A percentile compares a stretch with the other conserved stretches of the same genome.
phyloP scores from a whole-genome alignment of 2,888 invertebrate genomes.

The Hyposoter didymator region DNA sequence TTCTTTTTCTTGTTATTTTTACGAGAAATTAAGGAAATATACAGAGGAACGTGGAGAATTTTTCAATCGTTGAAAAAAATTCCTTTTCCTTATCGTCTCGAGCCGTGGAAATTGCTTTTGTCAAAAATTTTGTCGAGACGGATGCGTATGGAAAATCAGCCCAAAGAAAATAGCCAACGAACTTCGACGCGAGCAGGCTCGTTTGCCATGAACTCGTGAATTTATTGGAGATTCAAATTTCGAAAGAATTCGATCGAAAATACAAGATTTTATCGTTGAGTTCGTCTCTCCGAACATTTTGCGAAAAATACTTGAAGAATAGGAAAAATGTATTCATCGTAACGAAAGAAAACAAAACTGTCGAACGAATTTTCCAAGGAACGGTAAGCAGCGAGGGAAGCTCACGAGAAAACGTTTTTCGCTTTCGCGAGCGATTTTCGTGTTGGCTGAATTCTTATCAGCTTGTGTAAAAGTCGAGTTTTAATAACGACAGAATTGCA shows the following conservation, averaged over 20 bases:
- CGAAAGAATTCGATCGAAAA: not conserved
- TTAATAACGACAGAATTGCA: slow-evolving; percentile 15
- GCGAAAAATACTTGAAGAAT: not conserved
- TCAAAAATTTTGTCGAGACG: not conserved
- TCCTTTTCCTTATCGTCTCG: not conserved
- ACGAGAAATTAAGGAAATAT: not conserved
- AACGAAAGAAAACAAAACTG: not conserved
- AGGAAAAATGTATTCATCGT: not conserved
- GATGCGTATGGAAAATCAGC: not conserved
- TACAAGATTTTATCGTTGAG: not conserved
- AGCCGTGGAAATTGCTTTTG: not conserved
- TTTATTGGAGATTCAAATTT: not conserved
- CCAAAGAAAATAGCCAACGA: not conserved
- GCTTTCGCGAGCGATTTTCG: not conserved
- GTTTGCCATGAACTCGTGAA: not conserved
- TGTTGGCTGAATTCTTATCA: slow-evolving; percentile 13
- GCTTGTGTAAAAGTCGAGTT: slow-evolving; percentile 6
- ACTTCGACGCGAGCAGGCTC: not conserved
- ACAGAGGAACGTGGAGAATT: not conserved
- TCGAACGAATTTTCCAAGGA: not conserved
- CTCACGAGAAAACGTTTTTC: slow-evolving; percentile 2
- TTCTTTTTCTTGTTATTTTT: not conserved
- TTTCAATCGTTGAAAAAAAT: not conserved
- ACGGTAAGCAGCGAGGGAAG: not conserved
- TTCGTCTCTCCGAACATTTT: not conserved